Base-by-base conservation (phyloP, 2,888 invertebrate genomes). In the Rhimphoctona megacephalus region DNA sequence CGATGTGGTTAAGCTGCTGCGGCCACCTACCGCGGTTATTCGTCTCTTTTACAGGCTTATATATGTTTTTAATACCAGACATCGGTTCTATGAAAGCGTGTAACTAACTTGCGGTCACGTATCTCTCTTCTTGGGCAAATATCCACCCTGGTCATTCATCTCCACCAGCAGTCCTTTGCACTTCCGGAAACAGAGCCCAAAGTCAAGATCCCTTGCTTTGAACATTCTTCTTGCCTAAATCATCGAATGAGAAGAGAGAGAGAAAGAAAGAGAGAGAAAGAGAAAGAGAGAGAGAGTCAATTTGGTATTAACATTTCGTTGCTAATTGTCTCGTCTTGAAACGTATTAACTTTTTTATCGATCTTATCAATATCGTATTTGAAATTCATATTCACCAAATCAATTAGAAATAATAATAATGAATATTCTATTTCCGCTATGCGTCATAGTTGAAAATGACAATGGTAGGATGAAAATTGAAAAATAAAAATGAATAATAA, bases 11-110 rank as follows among this genome's bases (percentile, higher is more conserved):
- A 70, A 85, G 67, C 76, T 82, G 67, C 76, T 82, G 61, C 9
- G 86, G 81, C 85, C 81, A 85, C 80, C 86, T 86, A 81, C 85
- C 85, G 82, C 74, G 82, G 81, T 79, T 86, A 78, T 81, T 85
- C 81, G 57, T 85, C 78, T 74, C 69, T 49, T 39, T 39, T 69
- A 25, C 43, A 43, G 14, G 14, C 69, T 72, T 52, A 70, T 49
- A 43, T 69, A 76, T 30, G 64, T 57, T 25, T 70, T 46, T 70
- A 49, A 33, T 57, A 64, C 67, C 70, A 80, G 30, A 61, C 79
- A 83, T 79, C 76, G 43, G 30, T 82, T 76, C 39, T 11, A 25
- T 64, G 46, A 52, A 73, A 73, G 33, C 61, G 43, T 43, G 46
- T 52, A 70, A 36, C 46, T 36, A 52, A 81, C 72, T 64, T 49